These are phyloP conservation scores for Odontomyia ornata DNA, from an alignment of 2,888 invertebrate genomes.

Conservation along the genomic window DNA sequence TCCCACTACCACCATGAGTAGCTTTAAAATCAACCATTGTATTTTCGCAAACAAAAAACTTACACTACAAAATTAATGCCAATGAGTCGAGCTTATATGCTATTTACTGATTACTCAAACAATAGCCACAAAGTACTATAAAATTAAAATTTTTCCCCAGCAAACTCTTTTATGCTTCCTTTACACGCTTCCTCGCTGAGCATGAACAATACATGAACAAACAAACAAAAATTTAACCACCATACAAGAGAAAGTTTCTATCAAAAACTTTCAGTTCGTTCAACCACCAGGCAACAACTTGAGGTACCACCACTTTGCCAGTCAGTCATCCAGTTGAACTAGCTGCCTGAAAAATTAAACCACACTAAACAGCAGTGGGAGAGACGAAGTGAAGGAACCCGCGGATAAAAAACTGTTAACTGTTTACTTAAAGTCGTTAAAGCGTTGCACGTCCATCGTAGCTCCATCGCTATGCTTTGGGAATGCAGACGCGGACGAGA, in stretches of 20 bases:
- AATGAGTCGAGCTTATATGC: background rate
- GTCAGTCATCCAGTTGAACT: background rate
- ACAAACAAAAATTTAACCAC: background rate
- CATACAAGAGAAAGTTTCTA: background rate
- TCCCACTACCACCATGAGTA: no score
- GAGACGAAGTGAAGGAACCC: no score
- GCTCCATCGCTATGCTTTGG: background rate
- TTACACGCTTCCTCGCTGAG: background rate
- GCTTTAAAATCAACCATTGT: no score
- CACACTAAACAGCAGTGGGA: no score
- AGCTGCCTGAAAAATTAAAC: no score
- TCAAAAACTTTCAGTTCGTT: background rate
- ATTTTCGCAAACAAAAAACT: no score
- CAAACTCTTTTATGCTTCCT: background rate
- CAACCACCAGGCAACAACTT: background rate
- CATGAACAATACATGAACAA: background rate
- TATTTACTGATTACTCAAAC: background rate
- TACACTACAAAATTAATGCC: no score
- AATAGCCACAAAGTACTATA: conserved; percentile 8
- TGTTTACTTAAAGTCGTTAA: background rate
- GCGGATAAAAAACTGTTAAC: background rate
- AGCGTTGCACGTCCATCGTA: background rate
- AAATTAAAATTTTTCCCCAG: conserved; percentile 15
- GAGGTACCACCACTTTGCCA: no score
- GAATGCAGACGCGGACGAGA: no score